Percentiles rank a stretch among this genome's conserved stretches.
Evolutionary conservation across 1,140 invertebrate genomes (phyloP).

Genomic region (Trichogramma pretiosum): DNA sequence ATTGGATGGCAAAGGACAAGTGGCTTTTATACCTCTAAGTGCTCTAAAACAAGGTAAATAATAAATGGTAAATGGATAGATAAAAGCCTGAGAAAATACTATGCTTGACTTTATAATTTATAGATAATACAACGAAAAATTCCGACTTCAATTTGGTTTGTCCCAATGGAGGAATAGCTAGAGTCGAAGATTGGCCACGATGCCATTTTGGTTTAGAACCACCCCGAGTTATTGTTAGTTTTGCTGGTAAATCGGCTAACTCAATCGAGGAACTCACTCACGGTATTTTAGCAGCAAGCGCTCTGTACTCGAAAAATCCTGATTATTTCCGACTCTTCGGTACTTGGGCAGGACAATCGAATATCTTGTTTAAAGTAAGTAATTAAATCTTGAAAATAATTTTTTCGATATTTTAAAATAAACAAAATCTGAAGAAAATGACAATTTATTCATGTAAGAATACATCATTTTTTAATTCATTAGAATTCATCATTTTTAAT

Average conservation of each 20-base stretch:
- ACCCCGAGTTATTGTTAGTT: slow-evolving; percentile 45
- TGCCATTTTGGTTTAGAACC: slow-evolving; percentile 60
- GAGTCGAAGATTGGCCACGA: slow-evolving; percentile 46
- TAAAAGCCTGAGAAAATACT: background rate
- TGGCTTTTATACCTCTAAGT: slow-evolving; percentile 50
- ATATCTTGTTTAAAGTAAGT: slow-evolving; percentile 49
- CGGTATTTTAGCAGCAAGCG: slow-evolving; percentile 38
- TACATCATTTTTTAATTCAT: too few relatives aligned
- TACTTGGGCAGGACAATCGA: slow-evolving; percentile 38
- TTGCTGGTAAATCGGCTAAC: slow-evolving; percentile 35
- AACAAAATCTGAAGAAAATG: too few relatives aligned
- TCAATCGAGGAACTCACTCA: slow-evolving; percentile 46
- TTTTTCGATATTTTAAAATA: slow-evolving; percentile 24
- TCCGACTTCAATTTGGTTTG: slow-evolving; percentile 61
- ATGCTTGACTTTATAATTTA: background rate
- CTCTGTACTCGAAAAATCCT: slow-evolving; percentile 38
- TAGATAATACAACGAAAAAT: slow-evolving; percentile 32
- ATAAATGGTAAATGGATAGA: background rate
- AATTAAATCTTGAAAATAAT: slow-evolving; percentile 16
- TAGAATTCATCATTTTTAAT: too few relatives aligned
- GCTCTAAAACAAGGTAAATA: slow-evolving; percentile 25
- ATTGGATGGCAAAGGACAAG: slow-evolving; percentile 52
- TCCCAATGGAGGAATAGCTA: slow-evolving; percentile 48
- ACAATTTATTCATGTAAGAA: too few relatives aligned
- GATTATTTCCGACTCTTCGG: slow-evolving; percentile 47